Evolutionary conservation across 2,888 invertebrate species (phyloP).

Genomic region (Amiota mariae): DNA sequence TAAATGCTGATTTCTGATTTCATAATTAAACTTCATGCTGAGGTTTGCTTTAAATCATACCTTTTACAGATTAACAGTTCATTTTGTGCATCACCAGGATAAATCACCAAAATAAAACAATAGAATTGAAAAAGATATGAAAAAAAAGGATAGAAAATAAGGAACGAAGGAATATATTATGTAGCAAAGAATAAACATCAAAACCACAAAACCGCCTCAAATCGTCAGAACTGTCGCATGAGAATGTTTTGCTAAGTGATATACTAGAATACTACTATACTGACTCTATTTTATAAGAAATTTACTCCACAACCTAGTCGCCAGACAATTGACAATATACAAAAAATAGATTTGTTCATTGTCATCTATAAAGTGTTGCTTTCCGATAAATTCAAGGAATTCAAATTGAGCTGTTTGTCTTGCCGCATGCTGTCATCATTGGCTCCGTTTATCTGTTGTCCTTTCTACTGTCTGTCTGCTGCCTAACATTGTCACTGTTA

Average conservation of each 20-base stretch:
- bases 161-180: too few species aligned
- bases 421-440: conserved; percentile 39
- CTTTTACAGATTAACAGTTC: conserved; percentile 62
- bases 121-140: too few species aligned
- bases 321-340: too few species aligned
- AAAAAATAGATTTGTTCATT: conserved; percentile 4
- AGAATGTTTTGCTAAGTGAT: too few species aligned
- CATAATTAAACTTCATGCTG: not conserved
- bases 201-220: conserved; percentile 61
- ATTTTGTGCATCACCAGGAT: not conserved
- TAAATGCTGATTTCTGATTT: too few species aligned
- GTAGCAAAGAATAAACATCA: conserved; percentile 38
- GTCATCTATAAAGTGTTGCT: conserved; percentile 27
- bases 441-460: not conserved
- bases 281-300: too few species aligned
- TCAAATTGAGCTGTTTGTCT: conserved; percentile 61
- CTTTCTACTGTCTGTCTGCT: not conserved
- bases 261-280: too few species aligned
- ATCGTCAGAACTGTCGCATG: too few species aligned
- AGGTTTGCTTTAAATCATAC: conserved; percentile 59
- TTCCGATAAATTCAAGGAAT: conserved; percentile 57
- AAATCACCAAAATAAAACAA: too few species aligned
- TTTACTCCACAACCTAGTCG: too few species aligned
- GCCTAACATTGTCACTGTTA: too few species aligned
- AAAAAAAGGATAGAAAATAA: too few species aligned